Evolutionary conservation across 2,113 vertebrate genomes (phyloP), one percentile per base, ranked within the genome.

Genomic region (Pelusios castaneus): DNA sequence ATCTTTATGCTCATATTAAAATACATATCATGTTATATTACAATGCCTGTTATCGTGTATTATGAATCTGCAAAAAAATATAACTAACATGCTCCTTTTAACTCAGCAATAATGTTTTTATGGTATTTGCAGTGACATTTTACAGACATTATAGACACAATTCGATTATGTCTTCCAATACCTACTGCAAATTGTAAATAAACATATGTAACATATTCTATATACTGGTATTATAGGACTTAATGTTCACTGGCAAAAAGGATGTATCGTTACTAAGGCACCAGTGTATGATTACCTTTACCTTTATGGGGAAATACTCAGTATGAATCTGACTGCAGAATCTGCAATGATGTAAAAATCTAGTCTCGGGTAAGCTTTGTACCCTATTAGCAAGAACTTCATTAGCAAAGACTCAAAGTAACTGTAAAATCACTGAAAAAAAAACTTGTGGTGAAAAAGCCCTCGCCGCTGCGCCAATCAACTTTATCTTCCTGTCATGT

Each of bases 331-430:
- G 85, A 95, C 77, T 92, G 49, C n/a, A 89, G 94, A 96, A 95
- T 96, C 90, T 84, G 82, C 82, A 95, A 96, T 92, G 88, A 78
- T 86, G 85, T 10, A 91, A 80, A 41, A 79, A 58, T 8, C 54
- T 96, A 95, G 93, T 90, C 67, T 86, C 80, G 76, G 84, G 79
- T 87, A 92, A 95, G 91, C 91, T 67, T 83, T 92, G 92, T 93
- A 80, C 75, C 83, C 27, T 92, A 93, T 79, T 86, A 89, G 73
- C 63, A 54, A 67, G 87, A 93, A 89, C 90, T 94, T 96, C 90
- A 90, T 91, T 89, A 96, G 89, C 95, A 96, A 41, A 94, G 95
- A 97, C 89, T 92, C 92, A 91, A 93, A 97, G 94, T 93, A 85
- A 92, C 83, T 95, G 85, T 31, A 83, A 67, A 88, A 84, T 94